Evolutionary conservation across 2,888 invertebrate genomes (phyloP), one percentile per base, ranked within the genome.

Genomic region (Leptodirus hochenwartii): DNA sequence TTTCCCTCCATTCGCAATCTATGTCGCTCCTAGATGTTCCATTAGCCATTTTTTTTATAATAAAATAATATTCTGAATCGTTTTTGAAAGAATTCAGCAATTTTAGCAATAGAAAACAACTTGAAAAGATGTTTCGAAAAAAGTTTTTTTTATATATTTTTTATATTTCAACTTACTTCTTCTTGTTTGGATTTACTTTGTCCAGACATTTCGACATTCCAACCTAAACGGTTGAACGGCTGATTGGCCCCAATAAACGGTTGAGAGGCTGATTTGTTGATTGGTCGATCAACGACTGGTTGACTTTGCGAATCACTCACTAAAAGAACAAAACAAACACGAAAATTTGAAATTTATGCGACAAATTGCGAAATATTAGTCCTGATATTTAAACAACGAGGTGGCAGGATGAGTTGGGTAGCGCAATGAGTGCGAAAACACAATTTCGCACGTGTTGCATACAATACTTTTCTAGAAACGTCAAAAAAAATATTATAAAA

Each of bases 161-260:
- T 15, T n/a, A n/a, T n/a, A n/a, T n/a, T 14, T n/a, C n/a, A n/a
- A 34, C 37, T 41, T 50, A 64, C 62, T 54, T 64, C 63, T 41
- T 63, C 59, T 41, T 65, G 61, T 44, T 63, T 64, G 27, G 49
- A 50, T 47, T 59, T 63, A 3, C 46, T 45, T 34, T 58, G 54
- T 10, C 52, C 51, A 10, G 52, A 44, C 35, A 58, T 41, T 31
- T 66, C 64, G 2, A 57, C 46, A 43, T 61, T 61, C 61, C 64
- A 65, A 17, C 57, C 59, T 34, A 63, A 45, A 47, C 59, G 55
- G 35, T 50, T 59, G 30, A 53, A 59, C 3, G 59, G 53, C 38
- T 60, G 59, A n/a, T 54, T 46, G 22, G 53, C 49, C n/a, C 51
- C 52, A 17, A 56, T 52, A 37, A 58, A 56, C 5, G 58, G 53